Evolutionary conservation across 2,888 invertebrate genomes (phyloP).

Genomic region (Adelphocoris suturalis): DNA sequence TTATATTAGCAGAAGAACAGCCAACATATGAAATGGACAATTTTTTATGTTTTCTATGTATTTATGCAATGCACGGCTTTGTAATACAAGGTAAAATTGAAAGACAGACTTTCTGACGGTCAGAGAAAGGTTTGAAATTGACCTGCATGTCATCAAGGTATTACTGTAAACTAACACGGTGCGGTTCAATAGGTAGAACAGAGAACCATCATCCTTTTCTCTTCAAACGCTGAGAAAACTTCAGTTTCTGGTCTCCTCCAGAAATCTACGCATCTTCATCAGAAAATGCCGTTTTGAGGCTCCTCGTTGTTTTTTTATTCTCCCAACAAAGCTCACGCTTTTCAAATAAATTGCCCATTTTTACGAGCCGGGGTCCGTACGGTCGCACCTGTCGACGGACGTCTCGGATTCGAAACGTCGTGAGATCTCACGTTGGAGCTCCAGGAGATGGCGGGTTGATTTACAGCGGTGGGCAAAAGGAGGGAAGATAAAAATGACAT

Average conservation of each 20-base stretch:
- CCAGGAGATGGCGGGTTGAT: slow-evolving; percentile 13
- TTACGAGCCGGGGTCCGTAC: background rate
- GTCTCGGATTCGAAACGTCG: slow-evolving; percentile 7
- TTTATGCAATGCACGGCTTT: too few relatives aligned
- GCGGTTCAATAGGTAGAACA: too few relatives aligned
- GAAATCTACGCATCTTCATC: background rate
- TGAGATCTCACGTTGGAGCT: slow-evolving; percentile 11
- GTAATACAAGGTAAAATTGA: too few relatives aligned
- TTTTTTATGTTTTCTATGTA: too few relatives aligned
- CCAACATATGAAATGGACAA: too few relatives aligned
- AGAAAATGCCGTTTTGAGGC: background rate
- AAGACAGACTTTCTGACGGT: too few relatives aligned
- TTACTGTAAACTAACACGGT: too few relatives aligned
- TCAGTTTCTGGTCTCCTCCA: background rate
- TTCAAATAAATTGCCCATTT: background rate
- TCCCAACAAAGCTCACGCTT: slow-evolving; percentile 9
- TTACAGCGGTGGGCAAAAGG: slow-evolving; percentile 1
- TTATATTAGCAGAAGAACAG: too few relatives aligned
- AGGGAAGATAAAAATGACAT: background rate
- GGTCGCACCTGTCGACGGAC: slow-evolving; percentile 32
- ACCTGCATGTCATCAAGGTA: too few relatives aligned
- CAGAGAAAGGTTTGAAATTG: too few relatives aligned
- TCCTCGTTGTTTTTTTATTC: background rate
- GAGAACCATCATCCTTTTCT: too few relatives aligned
- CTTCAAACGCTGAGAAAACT: background rate